Percentiles rank a stretch among this genome's conserved stretches.
Evolutionary conservation across 1,140 invertebrate species (phyloP).

Genomic region (Bicyclus anynana): DNA sequence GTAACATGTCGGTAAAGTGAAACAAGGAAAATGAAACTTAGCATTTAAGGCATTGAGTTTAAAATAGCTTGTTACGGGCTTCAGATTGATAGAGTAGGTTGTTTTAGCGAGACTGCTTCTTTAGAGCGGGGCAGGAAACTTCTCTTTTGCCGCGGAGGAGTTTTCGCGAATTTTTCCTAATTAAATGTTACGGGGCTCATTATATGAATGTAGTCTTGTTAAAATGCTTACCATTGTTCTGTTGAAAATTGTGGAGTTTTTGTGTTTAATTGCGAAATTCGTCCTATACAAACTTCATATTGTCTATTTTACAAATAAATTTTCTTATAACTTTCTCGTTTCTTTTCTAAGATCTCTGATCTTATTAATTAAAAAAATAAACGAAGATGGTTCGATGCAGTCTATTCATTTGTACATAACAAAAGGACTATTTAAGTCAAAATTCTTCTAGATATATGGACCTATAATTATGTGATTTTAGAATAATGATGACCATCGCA

Average conservation of each 20-base stretch:
- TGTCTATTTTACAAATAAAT: background rate
- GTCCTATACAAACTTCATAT: background rate
- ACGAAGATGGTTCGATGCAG: no score
- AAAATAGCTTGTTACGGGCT: background rate
- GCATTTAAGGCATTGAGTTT: background rate
- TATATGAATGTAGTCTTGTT: slow-evolving; percentile 17
- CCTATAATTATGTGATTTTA: no score
- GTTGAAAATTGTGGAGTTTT: background rate
- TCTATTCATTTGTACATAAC: no score
- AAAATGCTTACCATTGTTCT: slow-evolving; percentile 7
- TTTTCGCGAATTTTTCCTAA: slow-evolving; percentile 27
- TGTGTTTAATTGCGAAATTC: background rate
- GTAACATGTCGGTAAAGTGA: background rate
- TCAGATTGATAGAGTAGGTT: slow-evolving; percentile 9
- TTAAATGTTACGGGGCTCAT: slow-evolving; percentile 24
- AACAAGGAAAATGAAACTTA: slow-evolving; percentile 3
- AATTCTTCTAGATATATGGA: no score
- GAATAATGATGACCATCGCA: no score
- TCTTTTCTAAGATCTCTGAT: no score
- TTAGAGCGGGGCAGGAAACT: slow-evolving; percentile 17
- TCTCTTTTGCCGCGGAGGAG: slow-evolving; percentile 14
- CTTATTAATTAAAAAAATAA: no score
- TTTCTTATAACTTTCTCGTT: background rate
- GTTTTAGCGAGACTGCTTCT: slow-evolving; percentile 19
- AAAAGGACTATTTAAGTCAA: no score